phyloP scores from a whole-genome alignment of 2,113 vertebrate species.

The Eublepharis macularius region DNA sequence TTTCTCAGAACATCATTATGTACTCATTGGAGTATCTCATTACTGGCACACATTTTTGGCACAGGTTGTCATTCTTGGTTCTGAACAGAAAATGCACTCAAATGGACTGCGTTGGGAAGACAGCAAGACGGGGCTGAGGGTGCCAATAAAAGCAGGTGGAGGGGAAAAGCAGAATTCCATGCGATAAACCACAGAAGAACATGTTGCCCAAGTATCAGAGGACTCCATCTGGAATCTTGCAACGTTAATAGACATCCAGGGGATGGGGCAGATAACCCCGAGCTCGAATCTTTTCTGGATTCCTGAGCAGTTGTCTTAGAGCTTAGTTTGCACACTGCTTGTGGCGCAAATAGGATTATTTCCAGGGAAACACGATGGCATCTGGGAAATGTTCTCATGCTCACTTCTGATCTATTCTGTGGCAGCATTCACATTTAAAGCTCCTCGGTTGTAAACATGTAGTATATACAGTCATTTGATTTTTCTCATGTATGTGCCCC shows the following conservation, averaged over 20 bases:
- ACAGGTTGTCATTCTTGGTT: neutral
- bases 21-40: neutral
- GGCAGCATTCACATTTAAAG: neutral
- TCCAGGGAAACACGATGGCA: neutral
- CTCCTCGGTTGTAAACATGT: neutral
- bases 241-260: neutral
- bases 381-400: neutral
- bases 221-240: neutral
- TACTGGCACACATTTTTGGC: neutral
- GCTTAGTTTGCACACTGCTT: neutral
- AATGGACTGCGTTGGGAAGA: neutral
- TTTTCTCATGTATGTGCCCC: neutral
- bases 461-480: neutral
- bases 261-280: neutral
- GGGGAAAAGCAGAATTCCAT: constrained; percentile 12
- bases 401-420: neutral
- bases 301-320: neutral
- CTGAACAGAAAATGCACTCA: neutral
- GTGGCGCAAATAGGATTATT: neutral
- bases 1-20: neutral
- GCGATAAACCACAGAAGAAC: neutral
- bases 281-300: neutral
- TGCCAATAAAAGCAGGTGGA: constrained; percentile 13
- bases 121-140: neutral
- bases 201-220: neutral